A percentile compares a stretch with the other conserved stretches of the same genome.
Conservation (phyloP, 2,797 vertebrate species). For the Knipowitschia caucasica region DNA sequence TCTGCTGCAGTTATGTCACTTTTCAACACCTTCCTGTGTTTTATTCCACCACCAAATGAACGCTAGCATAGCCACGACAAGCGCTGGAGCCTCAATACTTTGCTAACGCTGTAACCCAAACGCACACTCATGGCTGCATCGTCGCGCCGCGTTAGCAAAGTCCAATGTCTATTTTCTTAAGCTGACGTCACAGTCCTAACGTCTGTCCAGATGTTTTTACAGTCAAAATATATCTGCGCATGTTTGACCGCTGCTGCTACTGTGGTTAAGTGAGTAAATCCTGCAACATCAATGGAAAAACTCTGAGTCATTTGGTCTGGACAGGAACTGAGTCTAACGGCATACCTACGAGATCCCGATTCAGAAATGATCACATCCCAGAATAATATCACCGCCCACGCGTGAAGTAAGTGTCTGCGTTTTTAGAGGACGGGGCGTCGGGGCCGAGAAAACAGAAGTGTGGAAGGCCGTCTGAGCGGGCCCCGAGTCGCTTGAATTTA, state of each 20-base stretch:
- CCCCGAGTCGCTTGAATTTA: neutral
- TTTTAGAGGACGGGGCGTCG: constrained; percentile 35
- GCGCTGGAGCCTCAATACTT: neutral
- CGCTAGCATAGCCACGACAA: constrained; percentile 9
- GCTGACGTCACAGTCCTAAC: constrained; percentile 54
- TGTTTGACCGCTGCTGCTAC: constrained; percentile 60
- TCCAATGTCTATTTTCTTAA: constrained; percentile 46
- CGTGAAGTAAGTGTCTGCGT: constrained; percentile 26
- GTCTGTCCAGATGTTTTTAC: constrained; percentile 50
- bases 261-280: constrained; percentile 71
- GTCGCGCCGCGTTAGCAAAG: constrained; percentile 27
- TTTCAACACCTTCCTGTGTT: constrained; percentile 1
- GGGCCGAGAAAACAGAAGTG: constrained; percentile 17
- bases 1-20: constrained; percentile 1
- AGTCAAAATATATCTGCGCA: constrained; percentile 59
- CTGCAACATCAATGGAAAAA: constrained; percentile 68
- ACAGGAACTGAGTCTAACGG: constrained; percentile 66
- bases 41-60: constrained; percentile 7
- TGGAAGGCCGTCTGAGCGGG: neutral
- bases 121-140: constrained; percentile 12
- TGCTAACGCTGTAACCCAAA: constrained; percentile 8
- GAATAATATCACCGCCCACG: constrained; percentile 35
- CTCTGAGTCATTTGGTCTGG: constrained; percentile 73
- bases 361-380: constrained; percentile 59
- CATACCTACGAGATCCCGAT: constrained; percentile 58